Evolutionary conservation across 1,140 invertebrate genomes (phyloP).

Genomic region (Bombus superbus): DNA sequence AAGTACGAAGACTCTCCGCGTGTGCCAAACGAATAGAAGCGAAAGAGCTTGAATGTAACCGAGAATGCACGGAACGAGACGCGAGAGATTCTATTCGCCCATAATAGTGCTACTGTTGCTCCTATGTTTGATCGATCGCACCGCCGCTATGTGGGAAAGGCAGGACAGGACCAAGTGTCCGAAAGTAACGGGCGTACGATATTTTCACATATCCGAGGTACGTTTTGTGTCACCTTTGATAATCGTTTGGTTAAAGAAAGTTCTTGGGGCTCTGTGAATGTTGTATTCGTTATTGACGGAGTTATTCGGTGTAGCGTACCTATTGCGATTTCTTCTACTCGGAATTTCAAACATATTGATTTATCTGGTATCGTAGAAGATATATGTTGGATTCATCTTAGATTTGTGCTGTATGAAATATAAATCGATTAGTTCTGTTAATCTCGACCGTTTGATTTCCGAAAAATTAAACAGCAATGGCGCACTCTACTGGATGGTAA

Average conservation of each 20-base stretch:
- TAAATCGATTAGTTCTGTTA: no score
- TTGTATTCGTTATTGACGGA: background rate
- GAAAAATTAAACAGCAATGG: no score
- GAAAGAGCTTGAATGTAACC: conserved; percentile 44
- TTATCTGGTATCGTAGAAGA: no score
- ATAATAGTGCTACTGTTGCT: conserved; percentile 52
- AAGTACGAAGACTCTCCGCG: conserved; percentile 36
- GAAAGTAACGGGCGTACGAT: conserved; percentile 81
- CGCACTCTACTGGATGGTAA: background rate
- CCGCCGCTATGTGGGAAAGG: conserved; percentile 71
- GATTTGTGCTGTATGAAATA: no score
- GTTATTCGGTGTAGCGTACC: background rate
- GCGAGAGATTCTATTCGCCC: conserved; percentile 38
- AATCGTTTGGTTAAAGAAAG: background rate
- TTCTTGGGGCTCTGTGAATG: background rate
- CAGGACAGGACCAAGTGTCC: conserved; percentile 86
- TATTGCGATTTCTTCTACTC: no score
- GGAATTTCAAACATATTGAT: no score
- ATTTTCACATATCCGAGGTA: conserved; percentile 82
- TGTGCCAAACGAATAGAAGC: conserved; percentile 19
- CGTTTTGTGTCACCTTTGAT: background rate
- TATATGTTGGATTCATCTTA: no score
- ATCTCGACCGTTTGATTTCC: no score
- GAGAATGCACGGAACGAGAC: conserved; percentile 55
- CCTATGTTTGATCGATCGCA: conserved; percentile 33